Percentiles rank a stretch among this genome's conserved stretches.
Evolutionary conservation across 2,797 vertebrate genomes (phyloP).

Genomic region (Pteronotus mesoamericanus): DNA sequence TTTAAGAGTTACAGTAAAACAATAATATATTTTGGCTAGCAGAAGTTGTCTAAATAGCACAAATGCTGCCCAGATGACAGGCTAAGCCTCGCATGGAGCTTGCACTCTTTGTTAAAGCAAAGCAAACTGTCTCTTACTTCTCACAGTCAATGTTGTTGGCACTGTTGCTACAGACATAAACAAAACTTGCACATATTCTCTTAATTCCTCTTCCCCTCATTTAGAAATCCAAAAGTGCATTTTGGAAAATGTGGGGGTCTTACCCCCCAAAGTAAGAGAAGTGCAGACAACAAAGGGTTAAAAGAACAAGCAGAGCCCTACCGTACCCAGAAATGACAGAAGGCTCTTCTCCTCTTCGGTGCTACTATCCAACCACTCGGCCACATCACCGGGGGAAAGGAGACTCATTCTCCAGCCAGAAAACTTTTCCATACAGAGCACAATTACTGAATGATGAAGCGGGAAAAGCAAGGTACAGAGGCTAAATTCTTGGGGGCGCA

Average conservation of each 20-base stretch:
- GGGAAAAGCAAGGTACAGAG: slow-evolving; percentile 68
- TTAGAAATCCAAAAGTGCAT: slow-evolving; percentile 29
- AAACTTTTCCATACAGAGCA: slow-evolving; percentile 87
- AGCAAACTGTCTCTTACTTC: slow-evolving; percentile 48
- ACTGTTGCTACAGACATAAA: slow-evolving; percentile 53
- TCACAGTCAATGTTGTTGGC: neutral
- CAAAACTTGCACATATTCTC: slow-evolving; percentile 40
- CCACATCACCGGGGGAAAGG: slow-evolving; percentile 85
- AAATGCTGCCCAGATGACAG: slow-evolving; percentile 42
- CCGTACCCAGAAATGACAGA: slow-evolving; percentile 88
- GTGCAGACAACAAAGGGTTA: slow-evolving; percentile 69
- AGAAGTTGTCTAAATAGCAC: slow-evolving; percentile 32
- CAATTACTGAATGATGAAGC: slow-evolving; percentile 73
- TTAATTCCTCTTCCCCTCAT: slow-evolving; percentile 27
- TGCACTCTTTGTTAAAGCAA: slow-evolving; percentile 71
- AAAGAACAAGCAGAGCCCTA: slow-evolving; percentile 78
- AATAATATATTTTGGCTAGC: slow-evolving; percentile 39
- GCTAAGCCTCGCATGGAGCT: slow-evolving; percentile 13
- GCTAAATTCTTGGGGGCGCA: slow-evolving; percentile 76
- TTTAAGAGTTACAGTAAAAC: neutral
- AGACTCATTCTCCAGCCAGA: slow-evolving; percentile 87
- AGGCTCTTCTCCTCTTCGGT: slow-evolving; percentile 88
- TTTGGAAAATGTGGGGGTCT: slow-evolving; percentile 53
- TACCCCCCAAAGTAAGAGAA: slow-evolving; percentile 55
- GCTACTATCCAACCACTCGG: slow-evolving; percentile 88